Percentiles rank a stretch among this genome's conserved stretches.
Conservation (phyloP, 1,140 invertebrate genomes). For the Dolichoris vasculosae region DNA sequence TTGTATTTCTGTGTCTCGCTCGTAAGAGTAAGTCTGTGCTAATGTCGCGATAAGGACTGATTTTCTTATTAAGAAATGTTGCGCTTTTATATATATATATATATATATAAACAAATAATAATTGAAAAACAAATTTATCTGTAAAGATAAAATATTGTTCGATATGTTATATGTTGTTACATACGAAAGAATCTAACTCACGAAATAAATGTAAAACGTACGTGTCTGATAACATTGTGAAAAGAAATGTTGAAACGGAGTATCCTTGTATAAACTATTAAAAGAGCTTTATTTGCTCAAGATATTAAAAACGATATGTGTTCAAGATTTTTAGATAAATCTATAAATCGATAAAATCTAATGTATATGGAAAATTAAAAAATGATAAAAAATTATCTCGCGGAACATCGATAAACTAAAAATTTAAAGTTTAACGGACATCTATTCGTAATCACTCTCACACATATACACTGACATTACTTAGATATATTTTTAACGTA, state of each 20-base stretch:
- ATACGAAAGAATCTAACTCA: neutral
- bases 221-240: neutral
- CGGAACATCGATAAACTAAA: neutral
- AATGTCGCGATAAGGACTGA: neutral
- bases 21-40: neutral
- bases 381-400: constrained; percentile 1
- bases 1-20: too few relatives aligned
- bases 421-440: neutral
- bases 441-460: constrained; percentile 29
- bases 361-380: neutral
- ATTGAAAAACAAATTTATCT: neutral
- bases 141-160: neutral
- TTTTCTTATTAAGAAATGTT: neutral
- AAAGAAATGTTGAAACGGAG: neutral
- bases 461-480: constrained; percentile 9
- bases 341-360: neutral
- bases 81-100: neutral
- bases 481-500: constrained; percentile 2
- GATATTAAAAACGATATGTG: neutral
- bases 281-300: neutral
- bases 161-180: neutral
- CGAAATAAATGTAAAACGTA: neutral
- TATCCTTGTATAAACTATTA: neutral
- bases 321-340: neutral
- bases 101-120: neutral